These are phyloP conservation scores for Antitype chi DNA, from an alignment of 2,888 invertebrate species.

Conservation along the genomic window DNA sequence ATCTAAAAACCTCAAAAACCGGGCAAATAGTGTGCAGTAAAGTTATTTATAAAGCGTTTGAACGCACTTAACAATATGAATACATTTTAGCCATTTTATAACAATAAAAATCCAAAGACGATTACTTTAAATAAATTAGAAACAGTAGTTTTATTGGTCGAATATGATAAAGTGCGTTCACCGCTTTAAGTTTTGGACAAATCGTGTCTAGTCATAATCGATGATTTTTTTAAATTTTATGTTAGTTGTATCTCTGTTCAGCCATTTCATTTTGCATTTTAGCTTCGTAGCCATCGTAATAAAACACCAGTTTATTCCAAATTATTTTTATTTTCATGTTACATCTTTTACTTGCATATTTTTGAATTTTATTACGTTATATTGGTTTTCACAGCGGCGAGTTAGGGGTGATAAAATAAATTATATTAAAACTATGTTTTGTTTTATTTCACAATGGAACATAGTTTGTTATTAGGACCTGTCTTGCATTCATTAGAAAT, in stretches of 20 bases:
- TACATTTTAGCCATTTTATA: slow-evolving; percentile 21
- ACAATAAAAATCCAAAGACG: slow-evolving; percentile 31
- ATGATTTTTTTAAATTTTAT: slow-evolving; percentile 35
- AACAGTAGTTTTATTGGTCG: slow-evolving; percentile 16
- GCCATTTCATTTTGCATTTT: slow-evolving; percentile 55
- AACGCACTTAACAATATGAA: slow-evolving; percentile 32
- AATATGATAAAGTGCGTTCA: slow-evolving; percentile 41
- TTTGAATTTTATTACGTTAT: slow-evolving; percentile 52
- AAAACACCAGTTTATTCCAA: slow-evolving; percentile 40
- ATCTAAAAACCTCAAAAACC: slow-evolving; percentile 21
- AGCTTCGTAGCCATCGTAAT: slow-evolving; percentile 38
- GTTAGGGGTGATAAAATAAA: slow-evolving; percentile 66
- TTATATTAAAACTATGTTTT: slow-evolving; percentile 63
- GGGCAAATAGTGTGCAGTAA: slow-evolving; percentile 36
- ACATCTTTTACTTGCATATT: slow-evolving; percentile 36
- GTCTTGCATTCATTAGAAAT: slow-evolving; percentile 20
- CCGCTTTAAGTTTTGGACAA: slow-evolving; percentile 46
- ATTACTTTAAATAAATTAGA: neutral
- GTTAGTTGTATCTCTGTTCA: slow-evolving; percentile 54
- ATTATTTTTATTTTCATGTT: slow-evolving; percentile 60
- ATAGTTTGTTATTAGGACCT: slow-evolving; percentile 39
- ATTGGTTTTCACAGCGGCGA: slow-evolving; percentile 61
- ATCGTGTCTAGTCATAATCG: slow-evolving; percentile 59
- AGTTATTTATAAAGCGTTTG: slow-evolving; percentile 19
- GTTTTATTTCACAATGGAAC: slow-evolving; percentile 70